A percentile compares a stretch with the other conserved stretches of the same genome.
These are phyloP conservation scores for Monochamus saltuarius DNA, from an alignment of 1,140 invertebrate species.

Conservation along the genomic window DNA sequence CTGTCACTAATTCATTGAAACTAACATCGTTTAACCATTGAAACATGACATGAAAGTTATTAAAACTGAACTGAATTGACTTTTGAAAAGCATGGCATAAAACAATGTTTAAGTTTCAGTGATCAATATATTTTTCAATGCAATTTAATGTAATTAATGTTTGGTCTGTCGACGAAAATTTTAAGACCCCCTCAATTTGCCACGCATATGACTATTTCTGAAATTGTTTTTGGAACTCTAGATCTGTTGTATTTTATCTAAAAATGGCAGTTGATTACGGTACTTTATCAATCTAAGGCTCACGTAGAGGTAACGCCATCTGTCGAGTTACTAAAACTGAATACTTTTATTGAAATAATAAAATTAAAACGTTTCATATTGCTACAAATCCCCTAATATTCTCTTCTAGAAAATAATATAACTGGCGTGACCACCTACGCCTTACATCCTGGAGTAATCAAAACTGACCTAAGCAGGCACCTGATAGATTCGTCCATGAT, in stretches of 20 bases:
- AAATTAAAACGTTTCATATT: constrained; percentile 65
- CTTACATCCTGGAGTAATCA: constrained; percentile 71
- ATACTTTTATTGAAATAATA: constrained; percentile 76
- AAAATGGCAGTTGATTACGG: constrained; percentile 44
- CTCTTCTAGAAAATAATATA: constrained; percentile 53
- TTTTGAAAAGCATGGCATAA: no score
- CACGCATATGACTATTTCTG: no score
- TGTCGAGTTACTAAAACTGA: constrained; percentile 65
- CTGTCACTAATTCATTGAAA: no score
- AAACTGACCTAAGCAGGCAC: constrained; percentile 73
- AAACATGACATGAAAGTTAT: no score
- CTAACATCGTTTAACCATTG: no score
- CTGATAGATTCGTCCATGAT: constrained; percentile 55
- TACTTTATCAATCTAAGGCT: constrained; percentile 31
- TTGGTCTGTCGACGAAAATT: no score
- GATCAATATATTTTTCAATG: no score
- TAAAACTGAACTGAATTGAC: no score
- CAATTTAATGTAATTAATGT: no score
- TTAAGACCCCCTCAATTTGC: no score
- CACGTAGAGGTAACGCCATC: constrained; percentile 36
- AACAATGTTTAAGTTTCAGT: no score
- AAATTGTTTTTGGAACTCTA: background rate
- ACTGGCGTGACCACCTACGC: constrained; percentile 65
- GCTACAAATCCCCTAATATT: constrained; percentile 63
- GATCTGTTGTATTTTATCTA: background rate